phyloP scores from a whole-genome alignment of 64 coral and sea anemone genomes.

The Anthopleura sola region DNA sequence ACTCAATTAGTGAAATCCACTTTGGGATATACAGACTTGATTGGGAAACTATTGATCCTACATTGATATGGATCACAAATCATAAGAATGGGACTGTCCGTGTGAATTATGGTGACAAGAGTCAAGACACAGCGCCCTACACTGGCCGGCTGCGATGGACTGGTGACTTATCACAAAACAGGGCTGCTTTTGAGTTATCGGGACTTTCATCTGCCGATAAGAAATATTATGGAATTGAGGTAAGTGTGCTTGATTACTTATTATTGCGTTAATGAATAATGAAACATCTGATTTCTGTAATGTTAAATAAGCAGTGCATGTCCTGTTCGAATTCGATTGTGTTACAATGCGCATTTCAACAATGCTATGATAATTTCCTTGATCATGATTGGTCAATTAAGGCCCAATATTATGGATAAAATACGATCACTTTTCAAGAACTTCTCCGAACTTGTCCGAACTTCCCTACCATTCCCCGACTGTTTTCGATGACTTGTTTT shows the following conservation, averaged over 20 bases:
- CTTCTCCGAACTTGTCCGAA: too few species aligned
- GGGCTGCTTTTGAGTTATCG: not conserved
- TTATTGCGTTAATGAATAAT: too few species aligned
- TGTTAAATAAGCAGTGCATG: too few species aligned
- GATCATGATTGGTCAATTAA: too few species aligned
- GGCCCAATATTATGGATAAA: too few species aligned
- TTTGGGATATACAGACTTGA: not conserved
- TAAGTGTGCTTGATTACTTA: not conserved
- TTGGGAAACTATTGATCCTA: not conserved
- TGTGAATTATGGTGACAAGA: not conserved
- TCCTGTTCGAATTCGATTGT: too few species aligned
- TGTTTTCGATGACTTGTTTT: too few species aligned
- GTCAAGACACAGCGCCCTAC: not conserved
- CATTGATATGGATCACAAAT: not conserved
- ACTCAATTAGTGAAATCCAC: not conserved
- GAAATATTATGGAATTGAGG: slow-evolving; percentile 1
- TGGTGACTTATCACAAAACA: not conserved
- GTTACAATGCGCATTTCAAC: too few species aligned
- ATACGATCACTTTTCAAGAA: too few species aligned
- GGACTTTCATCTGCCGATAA: not conserved
- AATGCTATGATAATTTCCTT: too few species aligned
- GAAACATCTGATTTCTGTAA: too few species aligned
- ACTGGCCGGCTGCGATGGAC: not conserved
- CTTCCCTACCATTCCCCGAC: too few species aligned
- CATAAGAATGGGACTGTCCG: not conserved